Evolutionary conservation across 1,140 invertebrate genomes (phyloP).

Genomic region (Rhizoglyphus robini): DNA sequence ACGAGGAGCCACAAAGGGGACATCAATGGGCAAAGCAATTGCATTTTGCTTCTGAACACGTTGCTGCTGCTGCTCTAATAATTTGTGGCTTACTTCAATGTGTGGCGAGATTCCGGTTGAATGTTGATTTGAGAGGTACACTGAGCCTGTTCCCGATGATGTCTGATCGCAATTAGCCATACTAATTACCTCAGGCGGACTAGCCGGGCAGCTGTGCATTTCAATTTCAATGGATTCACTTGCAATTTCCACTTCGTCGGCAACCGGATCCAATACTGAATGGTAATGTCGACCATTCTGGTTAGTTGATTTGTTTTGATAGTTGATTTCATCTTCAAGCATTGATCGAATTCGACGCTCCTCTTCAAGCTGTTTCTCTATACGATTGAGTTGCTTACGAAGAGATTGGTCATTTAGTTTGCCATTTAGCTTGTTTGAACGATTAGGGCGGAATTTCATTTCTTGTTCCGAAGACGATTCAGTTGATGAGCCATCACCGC

Average conservation of each 20-base stretch:
- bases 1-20: slow-evolving; percentile 20
- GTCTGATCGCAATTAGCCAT: too few relatives aligned
- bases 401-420: not conserved
- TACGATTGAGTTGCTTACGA: slow-evolving; percentile 11
- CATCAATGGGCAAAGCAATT: slow-evolving; percentile 24
- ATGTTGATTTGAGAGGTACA: not conserved
- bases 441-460: not conserved
- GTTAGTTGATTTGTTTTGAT: not conserved
- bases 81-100: not conserved
- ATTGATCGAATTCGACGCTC: not conserved
- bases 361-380: slow-evolving; percentile 2
- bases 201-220: slow-evolving; percentile 21
- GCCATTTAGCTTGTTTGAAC: slow-evolving; percentile 4
- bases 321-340: slow-evolving; percentile 2
- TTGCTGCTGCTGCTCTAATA: not conserved
- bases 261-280: not conserved
- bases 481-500: slow-evolving; percentile 9
- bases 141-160: not conserved
- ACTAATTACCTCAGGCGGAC: not conserved
- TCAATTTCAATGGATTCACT: slow-evolving; percentile 24
- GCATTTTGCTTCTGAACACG: slow-evolving; percentile 20
- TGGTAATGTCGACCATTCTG: slow-evolving; percentile 7
- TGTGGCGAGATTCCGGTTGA: too few relatives aligned
- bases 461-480: not conserved
- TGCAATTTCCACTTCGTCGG: slow-evolving; percentile 19